Evolutionary conservation across 2,888 invertebrate genomes (phyloP), one percentile per base, ranked within the genome.

Genomic region (Blastobasis lacticolella): DNA sequence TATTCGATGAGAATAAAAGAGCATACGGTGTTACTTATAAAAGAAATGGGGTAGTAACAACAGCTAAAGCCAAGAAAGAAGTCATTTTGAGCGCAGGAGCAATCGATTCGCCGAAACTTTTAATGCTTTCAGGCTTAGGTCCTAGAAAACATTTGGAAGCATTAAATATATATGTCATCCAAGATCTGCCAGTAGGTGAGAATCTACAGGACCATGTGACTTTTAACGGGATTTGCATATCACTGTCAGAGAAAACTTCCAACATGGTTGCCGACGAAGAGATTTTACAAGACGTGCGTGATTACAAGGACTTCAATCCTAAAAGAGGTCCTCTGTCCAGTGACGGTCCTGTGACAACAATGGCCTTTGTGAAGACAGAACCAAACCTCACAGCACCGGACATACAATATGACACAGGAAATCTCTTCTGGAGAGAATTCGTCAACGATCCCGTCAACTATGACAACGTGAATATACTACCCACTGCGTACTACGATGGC

Each of bases 401-500:
- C 64, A 85, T 93, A 6, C 92, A 94, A 47, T 49, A 75, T 57
- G 85, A 90, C 46, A 87, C 91, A 36, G 90, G 90, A 57, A 74
- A 84, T 0, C 63, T 74, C 0, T 86, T 9, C 51, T 79, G 87
- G 40, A 64, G 76, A 48, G 89, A 92, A 59, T 90, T 87, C 53
- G 61, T 88, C 0, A 60, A 65, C 0, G 89, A 91, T 55, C 91
- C 91, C 0, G 75, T 59, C 47, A 81, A 65, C 46, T 82, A 72
- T 9, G 66, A 68, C 0, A 71, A 75, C 38, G 66, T 81, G 0
- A 63, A 72, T 4, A 78, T 87, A 38, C 73, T 78, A 23, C 91
- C 93, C 0, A 69, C 90, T 3, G 63, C 90, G 0, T 93, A 90
- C 64, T 93, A 92, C 64, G 82, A 91, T 56, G 89, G 89, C 0